Evolutionary conservation across 2,113 vertebrate genomes (phyloP).

Genomic region (Poicephalus gulielmi): DNA sequence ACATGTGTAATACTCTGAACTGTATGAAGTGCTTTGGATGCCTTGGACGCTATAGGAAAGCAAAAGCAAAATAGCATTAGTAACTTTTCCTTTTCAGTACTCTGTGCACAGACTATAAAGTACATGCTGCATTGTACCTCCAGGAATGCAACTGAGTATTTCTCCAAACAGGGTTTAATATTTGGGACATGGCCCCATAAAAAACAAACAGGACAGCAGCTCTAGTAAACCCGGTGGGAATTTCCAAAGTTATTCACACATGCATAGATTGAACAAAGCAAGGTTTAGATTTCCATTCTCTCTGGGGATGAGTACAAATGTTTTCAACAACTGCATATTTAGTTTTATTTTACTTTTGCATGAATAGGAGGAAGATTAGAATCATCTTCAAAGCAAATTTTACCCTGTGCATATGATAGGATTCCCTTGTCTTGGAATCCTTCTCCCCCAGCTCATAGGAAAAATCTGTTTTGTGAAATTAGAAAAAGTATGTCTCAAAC

Average conservation of each 20-base stretch:
- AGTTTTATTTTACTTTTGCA: not conserved
- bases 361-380: not conserved
- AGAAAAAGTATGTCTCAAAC: not conserved
- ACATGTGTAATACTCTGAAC: not conserved
- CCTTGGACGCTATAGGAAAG: not conserved
- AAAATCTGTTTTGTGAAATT: not conserved
- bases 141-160: not conserved
- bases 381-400: not conserved
- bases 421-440: not conserved
- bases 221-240: not conserved
- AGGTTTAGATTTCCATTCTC: not conserved
- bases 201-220: not conserved
- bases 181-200: not conserved
- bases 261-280: fast-evolving
- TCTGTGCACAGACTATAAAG: not conserved
- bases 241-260: not conserved
- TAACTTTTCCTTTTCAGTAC: not conserved
- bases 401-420: not conserved
- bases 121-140: not conserved
- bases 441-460: not conserved
- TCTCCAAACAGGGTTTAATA: not conserved
- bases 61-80: not conserved
- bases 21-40: not conserved
- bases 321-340: not conserved
- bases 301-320: not conserved